Percentiles rank a stretch among this genome's conserved stretches.
These are phyloP conservation scores for Burhinus bistriatus DNA, from an alignment of 2,113 vertebrate species.

Conservation along the genomic window DNA sequence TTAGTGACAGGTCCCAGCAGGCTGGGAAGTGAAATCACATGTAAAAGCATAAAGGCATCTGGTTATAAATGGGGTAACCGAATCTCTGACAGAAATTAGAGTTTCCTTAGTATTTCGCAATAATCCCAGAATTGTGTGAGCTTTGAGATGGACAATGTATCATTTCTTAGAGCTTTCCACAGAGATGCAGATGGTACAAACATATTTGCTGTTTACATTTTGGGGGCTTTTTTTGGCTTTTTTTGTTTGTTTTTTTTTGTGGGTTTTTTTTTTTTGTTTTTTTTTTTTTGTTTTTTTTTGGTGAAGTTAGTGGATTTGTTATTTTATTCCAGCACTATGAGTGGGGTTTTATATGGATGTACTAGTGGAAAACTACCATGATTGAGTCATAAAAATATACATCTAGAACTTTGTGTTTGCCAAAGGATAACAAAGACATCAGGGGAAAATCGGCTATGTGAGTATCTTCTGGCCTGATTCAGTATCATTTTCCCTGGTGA, in stretches of 20 bases:
- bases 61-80: background rate
- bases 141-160: background rate
- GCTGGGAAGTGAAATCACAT: background rate
- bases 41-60: background rate
- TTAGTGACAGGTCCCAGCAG: background rate
- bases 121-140: background rate
- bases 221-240: rapidly evolving
- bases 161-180: background rate
- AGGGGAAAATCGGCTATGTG: background rate
- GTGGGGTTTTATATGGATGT: background rate
- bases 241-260: background rate
- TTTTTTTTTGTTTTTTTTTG: background rate
- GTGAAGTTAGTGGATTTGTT: background rate
- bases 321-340: background rate
- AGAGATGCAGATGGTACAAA: background rate
- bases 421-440: background rate
- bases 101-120: background rate
- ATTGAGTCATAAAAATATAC: background rate
- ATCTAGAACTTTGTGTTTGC: background rate
- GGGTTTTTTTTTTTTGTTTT: background rate
- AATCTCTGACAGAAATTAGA: background rate
- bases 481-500: background rate
- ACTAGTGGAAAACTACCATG: background rate
- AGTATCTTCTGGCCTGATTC: background rate
- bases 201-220: background rate